A percentile compares a stretch with the other conserved stretches of the same genome.
phyloP scores from a whole-genome alignment of 2,113 vertebrate genomes.

The Silurus glanis region DNA sequence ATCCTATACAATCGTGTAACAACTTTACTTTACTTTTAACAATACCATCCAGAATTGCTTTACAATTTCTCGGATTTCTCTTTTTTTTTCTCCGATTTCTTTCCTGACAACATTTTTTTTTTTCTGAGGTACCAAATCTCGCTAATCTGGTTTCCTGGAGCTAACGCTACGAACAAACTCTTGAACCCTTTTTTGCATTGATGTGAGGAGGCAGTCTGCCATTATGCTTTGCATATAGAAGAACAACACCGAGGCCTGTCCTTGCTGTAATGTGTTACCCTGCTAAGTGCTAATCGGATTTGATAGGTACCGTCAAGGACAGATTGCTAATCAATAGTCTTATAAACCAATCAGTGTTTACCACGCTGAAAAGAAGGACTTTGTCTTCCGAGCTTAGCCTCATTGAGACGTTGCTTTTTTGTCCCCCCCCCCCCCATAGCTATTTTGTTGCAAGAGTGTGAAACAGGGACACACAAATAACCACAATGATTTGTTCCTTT shows the following conservation, averaged over 20 bases:
- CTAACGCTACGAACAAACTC: not conserved
- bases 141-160: not conserved
- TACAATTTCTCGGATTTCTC: too few species aligned
- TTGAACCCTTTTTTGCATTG: not conserved
- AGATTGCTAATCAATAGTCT: constrained; percentile 5
- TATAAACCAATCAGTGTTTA: constrained; percentile 14
- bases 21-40: too few species aligned
- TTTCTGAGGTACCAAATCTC: not conserved
- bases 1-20: too few species aligned
- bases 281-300: constrained; percentile 5
- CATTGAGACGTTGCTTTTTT: not conserved
- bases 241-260: not conserved
- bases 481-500: not conserved
- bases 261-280: not conserved
- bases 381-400: not conserved
- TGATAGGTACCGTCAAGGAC: not conserved
- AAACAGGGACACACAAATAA: constrained; percentile 6
- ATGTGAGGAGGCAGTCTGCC: too few species aligned
- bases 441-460: not conserved
- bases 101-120: too few species aligned
- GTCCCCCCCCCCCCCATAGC: not conserved
- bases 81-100: too few species aligned
- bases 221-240: not conserved
- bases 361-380: not conserved
- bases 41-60: too few species aligned